Base-by-base conservation (phyloP, 2,797 vertebrate genomes). In the Sardinella longiceps region DNA sequence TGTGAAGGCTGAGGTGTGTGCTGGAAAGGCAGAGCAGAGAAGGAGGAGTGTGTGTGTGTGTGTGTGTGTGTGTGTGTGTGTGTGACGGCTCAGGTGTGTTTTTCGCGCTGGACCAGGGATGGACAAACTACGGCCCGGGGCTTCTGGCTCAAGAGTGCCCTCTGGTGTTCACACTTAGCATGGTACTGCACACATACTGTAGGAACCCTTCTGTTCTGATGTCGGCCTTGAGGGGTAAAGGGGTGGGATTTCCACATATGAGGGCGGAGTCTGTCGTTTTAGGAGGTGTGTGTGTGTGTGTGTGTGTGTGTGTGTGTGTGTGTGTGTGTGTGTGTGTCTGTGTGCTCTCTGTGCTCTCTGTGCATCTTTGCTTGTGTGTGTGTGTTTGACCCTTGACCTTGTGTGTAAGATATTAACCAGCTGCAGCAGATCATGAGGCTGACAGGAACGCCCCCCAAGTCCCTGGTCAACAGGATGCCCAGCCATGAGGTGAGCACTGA, bases 351-450 rank as follows among this genome's bases (percentile, higher is more conserved):
- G 1, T 43, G 43, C 2, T 43, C 2, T 0, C 2, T 43, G 43
- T 43, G 39, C 39, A 43, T 43, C 39, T 50, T 50, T 50, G 48
- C 3, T 50, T 50, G 58, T 11, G 6, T 37, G 66, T 70, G 3
- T 74, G 66, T 37, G 14, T 74, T 74, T 74, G 66, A 2, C 63
- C 74, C 82, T 83, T 28, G 43, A 6, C 56, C 11, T n/a, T 46
- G 96, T 93, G 92, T 86, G 91, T 89, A 96, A 99, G 98, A 99
- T 97, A 99, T 99, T 97, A 99, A 99, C 96, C 98, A 99, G 95
- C 97, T 99, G 94, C 98, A 98, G 95, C 98, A 99, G 97, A 99
- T 99, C 94, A 99, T 99, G 98, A 97, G 98, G 87, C 97, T 99
- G 96, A 99, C 98, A 89, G 98, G 98, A 93, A 99, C 98, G 66